Percentiles rank a stretch among this genome's conserved stretches.
phyloP scores from a whole-genome alignment of 1,140 invertebrate genomes.

The Cepaea nemoralis region DNA sequence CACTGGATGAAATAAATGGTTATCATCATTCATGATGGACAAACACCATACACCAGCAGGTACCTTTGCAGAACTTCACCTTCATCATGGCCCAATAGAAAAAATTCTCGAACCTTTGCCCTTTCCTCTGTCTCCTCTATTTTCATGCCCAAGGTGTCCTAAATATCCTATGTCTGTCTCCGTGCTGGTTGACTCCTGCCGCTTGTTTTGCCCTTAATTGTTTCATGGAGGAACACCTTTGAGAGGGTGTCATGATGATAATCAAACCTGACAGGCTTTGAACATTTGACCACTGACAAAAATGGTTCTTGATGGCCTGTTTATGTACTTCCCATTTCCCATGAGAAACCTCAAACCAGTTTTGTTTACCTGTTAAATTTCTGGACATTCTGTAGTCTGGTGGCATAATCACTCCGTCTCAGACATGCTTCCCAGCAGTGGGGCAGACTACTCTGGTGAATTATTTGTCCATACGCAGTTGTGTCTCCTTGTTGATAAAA shows the following conservation, averaged over 20 bases:
- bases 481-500: conserved; percentile 84
- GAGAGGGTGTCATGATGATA: too few species aligned
- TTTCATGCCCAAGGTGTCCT: too few species aligned
- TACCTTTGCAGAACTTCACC: background rate
- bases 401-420: conserved; percentile 78
- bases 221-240: too few species aligned
- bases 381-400: conserved; percentile 53
- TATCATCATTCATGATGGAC: background rate
- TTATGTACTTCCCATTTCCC: background rate
- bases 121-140: background rate
- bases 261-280: background rate
- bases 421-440: conserved; percentile 88
- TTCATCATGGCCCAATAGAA: background rate
- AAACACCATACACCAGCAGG: background rate
- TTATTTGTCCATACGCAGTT: conserved; percentile 85
- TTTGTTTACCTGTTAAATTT: conserved; percentile 61
- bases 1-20: too few species aligned
- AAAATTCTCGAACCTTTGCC: background rate
- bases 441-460: conserved; percentile 82
- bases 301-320: too few species aligned
- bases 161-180: too few species aligned
- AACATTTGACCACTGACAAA: too few species aligned
- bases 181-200: background rate
- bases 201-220: background rate
- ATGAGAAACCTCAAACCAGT: background rate